A percentile compares a stretch with the other conserved stretches of the same genome.
phyloP scores from a whole-genome alignment of 2,797 vertebrate genomes.

The Delichon dasypus region DNA sequence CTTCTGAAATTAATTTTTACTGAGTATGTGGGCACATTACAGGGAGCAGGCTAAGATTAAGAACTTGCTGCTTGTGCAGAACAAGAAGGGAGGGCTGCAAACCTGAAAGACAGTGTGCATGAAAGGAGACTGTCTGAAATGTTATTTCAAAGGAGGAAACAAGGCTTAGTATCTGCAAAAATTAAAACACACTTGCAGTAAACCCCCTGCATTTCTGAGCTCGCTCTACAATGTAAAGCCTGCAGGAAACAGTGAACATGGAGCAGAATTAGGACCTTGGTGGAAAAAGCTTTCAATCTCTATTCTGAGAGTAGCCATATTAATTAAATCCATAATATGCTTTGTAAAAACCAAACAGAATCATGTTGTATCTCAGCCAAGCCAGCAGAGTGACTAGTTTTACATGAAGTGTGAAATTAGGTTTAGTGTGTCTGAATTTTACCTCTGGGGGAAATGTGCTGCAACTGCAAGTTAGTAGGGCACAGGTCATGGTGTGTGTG shows the following conservation, averaged over 20 bases:
- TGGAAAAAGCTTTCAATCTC: not conserved
- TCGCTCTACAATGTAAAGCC: not conserved
- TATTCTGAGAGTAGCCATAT: not conserved
- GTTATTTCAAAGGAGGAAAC: not conserved
- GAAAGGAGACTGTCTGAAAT: not conserved
- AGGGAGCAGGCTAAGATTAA: not conserved
- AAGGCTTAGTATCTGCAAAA: not conserved
- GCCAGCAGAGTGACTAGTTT: conserved; percentile 19
- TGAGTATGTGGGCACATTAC: not conserved
- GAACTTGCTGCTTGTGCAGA: not conserved
- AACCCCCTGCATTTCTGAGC: not conserved
- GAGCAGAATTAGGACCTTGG: not conserved
- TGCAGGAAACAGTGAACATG: not conserved
- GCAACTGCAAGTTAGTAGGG: conserved; percentile 26
- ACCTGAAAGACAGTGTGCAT: not conserved
- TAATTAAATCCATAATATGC: not conserved
- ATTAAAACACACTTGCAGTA: not conserved
- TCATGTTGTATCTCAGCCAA: not conserved
- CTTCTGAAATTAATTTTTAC: not conserved
- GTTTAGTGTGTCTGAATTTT: conserved; percentile 21
- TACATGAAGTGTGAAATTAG: conserved; percentile 45
- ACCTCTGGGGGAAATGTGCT: conserved; percentile 35
- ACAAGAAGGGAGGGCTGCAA: not conserved
- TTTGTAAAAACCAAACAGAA: not conserved
- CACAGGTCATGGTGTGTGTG: conserved; percentile 18